These are phyloP conservation scores for Melipona beecheii DNA, from an alignment of 2,888 invertebrate species.

Conservation along the genomic window DNA sequence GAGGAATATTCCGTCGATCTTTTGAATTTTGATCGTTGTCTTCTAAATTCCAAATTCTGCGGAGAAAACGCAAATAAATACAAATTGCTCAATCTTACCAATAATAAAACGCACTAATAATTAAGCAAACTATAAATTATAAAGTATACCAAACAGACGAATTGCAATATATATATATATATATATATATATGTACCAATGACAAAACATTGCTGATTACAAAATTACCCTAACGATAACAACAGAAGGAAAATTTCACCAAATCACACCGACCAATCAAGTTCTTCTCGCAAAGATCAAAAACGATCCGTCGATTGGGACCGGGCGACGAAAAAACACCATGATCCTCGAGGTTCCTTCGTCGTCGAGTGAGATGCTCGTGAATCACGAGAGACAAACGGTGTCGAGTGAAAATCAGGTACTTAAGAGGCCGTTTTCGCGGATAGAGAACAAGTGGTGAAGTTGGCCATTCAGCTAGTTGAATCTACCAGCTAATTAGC, in stretches of 20 bases:
- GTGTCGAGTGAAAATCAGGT: conserved; percentile 31
- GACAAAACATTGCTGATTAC: not conserved
- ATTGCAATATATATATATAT: not conserved
- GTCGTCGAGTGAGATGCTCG: not conserved
- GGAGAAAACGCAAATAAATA: too few relatives aligned
- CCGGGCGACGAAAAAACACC: not conserved
- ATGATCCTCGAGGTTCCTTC: conserved; percentile 16
- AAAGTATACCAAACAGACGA: too few relatives aligned
- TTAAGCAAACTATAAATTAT: too few relatives aligned
- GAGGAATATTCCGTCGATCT: too few relatives aligned
- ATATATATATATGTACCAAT: not conserved
- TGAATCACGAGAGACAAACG: conserved; percentile 16
- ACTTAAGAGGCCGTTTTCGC: conserved; percentile 6
- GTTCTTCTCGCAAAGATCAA: not conserved
- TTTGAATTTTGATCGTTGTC: too few relatives aligned
- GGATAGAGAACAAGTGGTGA: not conserved
- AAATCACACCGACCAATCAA: not conserved
- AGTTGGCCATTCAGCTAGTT: not conserved
- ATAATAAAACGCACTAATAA: too few relatives aligned
- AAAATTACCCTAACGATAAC: too few relatives aligned
- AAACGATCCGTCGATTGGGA: not conserved
- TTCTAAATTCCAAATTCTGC: too few relatives aligned
- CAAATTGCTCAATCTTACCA: too few relatives aligned
- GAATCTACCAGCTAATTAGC: conserved; percentile 42
- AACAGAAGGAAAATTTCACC: not conserved